These are phyloP conservation scores for Drosophila setifemur DNA, from an alignment of 1,140 invertebrate species.

Conservation along the genomic window DNA sequence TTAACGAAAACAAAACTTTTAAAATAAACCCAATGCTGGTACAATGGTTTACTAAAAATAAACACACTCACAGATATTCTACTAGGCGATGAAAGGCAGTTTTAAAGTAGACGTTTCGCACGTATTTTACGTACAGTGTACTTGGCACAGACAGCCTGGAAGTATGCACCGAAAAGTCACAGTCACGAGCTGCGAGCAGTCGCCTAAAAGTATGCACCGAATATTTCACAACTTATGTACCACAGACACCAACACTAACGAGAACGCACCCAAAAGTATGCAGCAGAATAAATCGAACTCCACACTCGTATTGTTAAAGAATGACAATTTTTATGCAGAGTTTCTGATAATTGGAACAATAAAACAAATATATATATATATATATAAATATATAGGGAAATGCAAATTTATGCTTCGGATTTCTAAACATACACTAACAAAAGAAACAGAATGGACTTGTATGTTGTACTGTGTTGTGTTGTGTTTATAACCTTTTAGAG, in stretches of 20 bases:
- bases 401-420: conserved; percentile 24
- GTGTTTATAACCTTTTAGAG: conserved; percentile 8
- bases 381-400: conserved; percentile 14
- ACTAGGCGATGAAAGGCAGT: conserved; percentile 12
- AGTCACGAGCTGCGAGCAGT: not conserved
- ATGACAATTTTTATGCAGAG: conserved; percentile 28
- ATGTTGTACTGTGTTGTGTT: conserved; percentile 42
- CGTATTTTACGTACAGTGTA: conserved; percentile 11
- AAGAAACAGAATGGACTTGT: conserved; percentile 23
- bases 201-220: conserved; percentile 24
- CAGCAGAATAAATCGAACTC: not conserved
- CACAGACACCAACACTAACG: not conserved
- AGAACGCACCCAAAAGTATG: conserved; percentile 12
- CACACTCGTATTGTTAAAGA: conserved; percentile 24
- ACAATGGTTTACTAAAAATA: conserved; percentile 5
- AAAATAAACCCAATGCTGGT: conserved; percentile 3
- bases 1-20: not conserved
- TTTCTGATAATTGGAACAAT: conserved; percentile 14
- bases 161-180: conserved; percentile 24
- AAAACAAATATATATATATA: not conserved
- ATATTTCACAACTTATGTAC: conserved; percentile 15
- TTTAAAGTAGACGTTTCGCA: not conserved
- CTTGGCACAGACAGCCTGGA: conserved; percentile 8
- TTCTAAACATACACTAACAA: conserved; percentile 6
- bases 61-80: not conserved